Conservation (phyloP, 2,888 invertebrate species). For the Schrankia costaestrigalis region DNA sequence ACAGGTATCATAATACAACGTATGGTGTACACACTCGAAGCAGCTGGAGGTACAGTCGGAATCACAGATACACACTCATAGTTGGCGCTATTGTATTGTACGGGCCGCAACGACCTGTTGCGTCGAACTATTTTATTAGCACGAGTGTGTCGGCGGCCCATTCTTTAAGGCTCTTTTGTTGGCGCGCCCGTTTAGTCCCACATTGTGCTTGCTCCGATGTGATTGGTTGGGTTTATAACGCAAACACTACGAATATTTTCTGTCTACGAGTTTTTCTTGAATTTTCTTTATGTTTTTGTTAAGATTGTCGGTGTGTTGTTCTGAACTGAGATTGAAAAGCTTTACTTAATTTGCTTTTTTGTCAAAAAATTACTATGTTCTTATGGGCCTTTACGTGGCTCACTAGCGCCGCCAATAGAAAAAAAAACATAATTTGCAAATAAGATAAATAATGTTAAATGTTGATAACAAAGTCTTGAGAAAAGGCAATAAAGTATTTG, state of each 20-base stretch:
- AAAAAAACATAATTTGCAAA: too few relatives aligned
- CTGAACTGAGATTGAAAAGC: too few relatives aligned
- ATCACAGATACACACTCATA: conserved; percentile 47
- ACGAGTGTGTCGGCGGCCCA: conserved; percentile 72
- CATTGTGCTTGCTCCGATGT: conserved; percentile 56
- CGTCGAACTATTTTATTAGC: conserved; percentile 78
- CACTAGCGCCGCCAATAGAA: too few relatives aligned
- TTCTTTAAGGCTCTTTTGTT: conserved; percentile 78
- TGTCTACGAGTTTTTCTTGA: conserved; percentile 12
- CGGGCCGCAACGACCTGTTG: conserved; percentile 69
- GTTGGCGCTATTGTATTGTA: conserved; percentile 62
- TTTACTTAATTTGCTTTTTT: too few relatives aligned
- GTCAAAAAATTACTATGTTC: too few relatives aligned
- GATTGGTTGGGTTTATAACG: conserved; percentile 71
- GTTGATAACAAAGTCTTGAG: too few relatives aligned
- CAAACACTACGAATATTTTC: conserved; percentile 62
- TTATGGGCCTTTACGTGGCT: too few relatives aligned
- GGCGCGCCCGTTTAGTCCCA: conserved; percentile 69
- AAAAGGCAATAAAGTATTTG: too few relatives aligned
- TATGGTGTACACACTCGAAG: conserved; percentile 21
- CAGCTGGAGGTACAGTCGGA: conserved; percentile 35
- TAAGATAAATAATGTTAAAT: too few relatives aligned
- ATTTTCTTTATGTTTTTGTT: conserved; percentile 5
- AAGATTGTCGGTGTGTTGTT: too few relatives aligned
- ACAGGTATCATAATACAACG: neutral